Conservation (phyloP, 2,888 invertebrate species). For the Agrotis segetum region DNA sequence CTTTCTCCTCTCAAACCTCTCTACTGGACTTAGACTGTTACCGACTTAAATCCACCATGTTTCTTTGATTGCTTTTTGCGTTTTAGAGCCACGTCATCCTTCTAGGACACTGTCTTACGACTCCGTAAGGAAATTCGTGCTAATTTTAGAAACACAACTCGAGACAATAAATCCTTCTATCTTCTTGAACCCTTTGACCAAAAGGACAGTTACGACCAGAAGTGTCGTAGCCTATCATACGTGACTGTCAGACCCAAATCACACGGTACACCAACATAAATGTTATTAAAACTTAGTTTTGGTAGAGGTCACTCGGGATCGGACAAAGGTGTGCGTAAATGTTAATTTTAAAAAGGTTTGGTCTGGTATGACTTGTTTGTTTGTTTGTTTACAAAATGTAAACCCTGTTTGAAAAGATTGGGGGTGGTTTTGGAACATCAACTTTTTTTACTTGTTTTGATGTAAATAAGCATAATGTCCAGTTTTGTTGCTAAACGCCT, state of each 20-base stretch:
- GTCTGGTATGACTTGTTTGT: not conserved
- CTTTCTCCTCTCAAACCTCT: too few species aligned
- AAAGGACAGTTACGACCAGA: constrained; percentile 8
- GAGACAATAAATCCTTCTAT: not conserved
- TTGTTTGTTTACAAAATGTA: not conserved
- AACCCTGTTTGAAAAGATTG: not conserved
- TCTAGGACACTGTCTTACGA: too few species aligned
- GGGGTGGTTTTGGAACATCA: not conserved
- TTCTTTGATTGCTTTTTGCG: too few species aligned
- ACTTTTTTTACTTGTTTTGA: too few species aligned
- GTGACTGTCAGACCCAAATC: constrained; percentile 18
- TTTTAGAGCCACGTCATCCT: too few species aligned
- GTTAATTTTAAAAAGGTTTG: constrained; percentile 21
- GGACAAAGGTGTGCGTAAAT: not conserved
- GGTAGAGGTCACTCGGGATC: constrained; percentile 1
- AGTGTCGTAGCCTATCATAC: constrained; percentile 11
- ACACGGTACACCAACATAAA: not conserved
- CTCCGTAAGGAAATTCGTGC: too few species aligned
- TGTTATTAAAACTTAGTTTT: constrained; percentile 17
- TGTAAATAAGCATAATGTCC: too few species aligned
- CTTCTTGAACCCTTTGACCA: not conserved
- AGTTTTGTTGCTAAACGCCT: too few species aligned
- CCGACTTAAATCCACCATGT: too few species aligned
- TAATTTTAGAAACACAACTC: not conserved
- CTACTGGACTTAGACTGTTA: too few species aligned